Percentiles rank a stretch among this genome's conserved stretches.
phyloP scores from a whole-genome alignment of 2,797 vertebrate species.

The Cirrhinus molitorella region DNA sequence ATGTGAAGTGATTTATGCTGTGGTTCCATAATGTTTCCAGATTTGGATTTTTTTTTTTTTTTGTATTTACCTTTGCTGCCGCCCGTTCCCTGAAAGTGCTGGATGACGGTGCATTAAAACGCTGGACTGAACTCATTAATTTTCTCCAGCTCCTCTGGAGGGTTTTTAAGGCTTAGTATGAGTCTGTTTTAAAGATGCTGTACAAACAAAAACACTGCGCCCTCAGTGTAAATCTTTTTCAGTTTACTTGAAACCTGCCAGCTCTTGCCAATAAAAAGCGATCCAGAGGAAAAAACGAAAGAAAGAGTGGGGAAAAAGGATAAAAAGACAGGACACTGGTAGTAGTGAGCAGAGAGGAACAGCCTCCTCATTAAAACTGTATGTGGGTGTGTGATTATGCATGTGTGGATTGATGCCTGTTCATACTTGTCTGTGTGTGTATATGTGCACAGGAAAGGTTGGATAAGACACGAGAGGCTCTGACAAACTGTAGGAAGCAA shows the following conservation, averaged over 20 bases:
- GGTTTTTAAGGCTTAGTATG: slow-evolving; percentile 66
- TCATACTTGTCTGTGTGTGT: slow-evolving; percentile 21
- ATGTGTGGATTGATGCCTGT: slow-evolving; percentile 40
- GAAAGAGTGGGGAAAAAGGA: slow-evolving; percentile 34
- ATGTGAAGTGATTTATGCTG: slow-evolving; percentile 65
- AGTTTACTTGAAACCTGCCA: slow-evolving; percentile 64
- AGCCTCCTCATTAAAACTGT: slow-evolving; percentile 13
- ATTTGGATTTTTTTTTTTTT: slow-evolving; percentile 54
- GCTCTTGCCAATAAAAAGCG: slow-evolving; percentile 60
- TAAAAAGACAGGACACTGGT: slow-evolving; percentile 28
- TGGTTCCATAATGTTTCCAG: slow-evolving; percentile 62
- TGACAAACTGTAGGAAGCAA: slow-evolving; percentile 79
- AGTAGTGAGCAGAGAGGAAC: slow-evolving; percentile 40
- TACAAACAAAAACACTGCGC: slow-evolving; percentile 73
- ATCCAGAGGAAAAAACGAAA: slow-evolving; percentile 4
- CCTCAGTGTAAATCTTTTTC: slow-evolving; percentile 68
- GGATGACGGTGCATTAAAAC: slow-evolving; percentile 72
- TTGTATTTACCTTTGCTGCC: slow-evolving; percentile 68
- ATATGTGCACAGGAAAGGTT: slow-evolving; percentile 75
- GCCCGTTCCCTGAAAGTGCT: slow-evolving; percentile 68
- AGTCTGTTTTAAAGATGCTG: slow-evolving; percentile 71
- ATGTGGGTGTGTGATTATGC: slow-evolving; percentile 31
- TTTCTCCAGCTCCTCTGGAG: slow-evolving; percentile 70
- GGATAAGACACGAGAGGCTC: slow-evolving; percentile 73
- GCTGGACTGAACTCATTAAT: slow-evolving; percentile 70